Evolutionary conservation across 2,797 vertebrate genomes (phyloP), one percentile per base, ranked within the genome.

Genomic region (Epinephelus awoara): DNA sequence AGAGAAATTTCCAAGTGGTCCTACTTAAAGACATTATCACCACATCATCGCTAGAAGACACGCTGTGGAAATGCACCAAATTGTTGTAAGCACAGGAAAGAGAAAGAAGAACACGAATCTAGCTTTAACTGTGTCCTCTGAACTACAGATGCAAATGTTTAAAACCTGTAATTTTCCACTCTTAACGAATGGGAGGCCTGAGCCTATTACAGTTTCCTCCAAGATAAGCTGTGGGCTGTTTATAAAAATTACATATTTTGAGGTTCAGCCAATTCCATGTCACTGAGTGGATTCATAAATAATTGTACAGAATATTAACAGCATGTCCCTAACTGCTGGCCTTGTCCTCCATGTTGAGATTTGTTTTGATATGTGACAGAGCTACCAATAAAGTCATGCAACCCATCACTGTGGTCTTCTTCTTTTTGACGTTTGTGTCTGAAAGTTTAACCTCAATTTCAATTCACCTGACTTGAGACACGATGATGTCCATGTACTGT

Each of bases 161-260:
- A 63, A 47, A 79, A 72, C 57, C 46, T 79, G 65, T 77, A 44
- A 84, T 92, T 89, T 50, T 56, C 73, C 46, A 70, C 44, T 75
- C 66, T 76, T 75, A 72, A 46, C 49, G 79, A 82, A 72, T 75
- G 29, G 47, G 58, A 50, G 27, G 47, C 27, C 42, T 66, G 67
- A 69, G 64, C 71, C 58, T 46, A 75, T 90, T 87, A 75, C 27
- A 72, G 51, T 56, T 65, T 62, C 27, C 85, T 80, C 57, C 50
- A 25, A 84, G 74, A 82, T 76, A 57, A 79, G 66, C 76, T 65
- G 25, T 51, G 58, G 71, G 34, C 81, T 66, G 56, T 64, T 68
- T 62, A 51, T 70, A 67, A 50, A 79, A 86, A 84, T 84, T 0
- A 74, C 51, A 80, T 65, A 47, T 64, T 76, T 65, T 49, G 11